These are phyloP conservation scores for Drosophila nigromelanica DNA, from an alignment of 1,140 invertebrate genomes.

Conservation along the genomic window DNA sequence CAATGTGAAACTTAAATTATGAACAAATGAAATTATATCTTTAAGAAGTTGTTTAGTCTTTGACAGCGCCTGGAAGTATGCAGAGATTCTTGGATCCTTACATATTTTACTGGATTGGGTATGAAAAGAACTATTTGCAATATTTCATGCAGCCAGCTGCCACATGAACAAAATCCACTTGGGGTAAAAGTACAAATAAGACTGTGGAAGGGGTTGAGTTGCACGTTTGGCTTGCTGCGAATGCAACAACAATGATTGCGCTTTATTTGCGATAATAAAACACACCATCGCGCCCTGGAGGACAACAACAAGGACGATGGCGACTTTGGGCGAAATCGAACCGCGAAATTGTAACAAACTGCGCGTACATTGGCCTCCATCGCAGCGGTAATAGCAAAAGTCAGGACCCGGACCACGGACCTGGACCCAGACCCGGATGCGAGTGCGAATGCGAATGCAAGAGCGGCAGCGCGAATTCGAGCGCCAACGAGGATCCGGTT, in stretches of 20 bases:
- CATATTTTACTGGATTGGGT: slow-evolving; percentile 74
- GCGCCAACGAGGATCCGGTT: slow-evolving; percentile 25
- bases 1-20: slow-evolving; percentile 5
- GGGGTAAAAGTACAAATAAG: slow-evolving; percentile 43
- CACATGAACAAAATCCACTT: slow-evolving; percentile 72
- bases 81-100: slow-evolving; percentile 40
- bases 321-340: slow-evolving; percentile 66
- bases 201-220: slow-evolving; percentile 11
- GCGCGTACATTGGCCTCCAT: slow-evolving; percentile 73
- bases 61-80: slow-evolving; percentile 9
- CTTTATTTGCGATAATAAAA: slow-evolving; percentile 84
- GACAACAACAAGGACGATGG: slow-evolving; percentile 42
- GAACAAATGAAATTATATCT: too few relatives aligned
- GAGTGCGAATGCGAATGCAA: background rate
- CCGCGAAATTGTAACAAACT: slow-evolving; percentile 82
- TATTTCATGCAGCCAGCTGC: slow-evolving; percentile 72
- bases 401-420: slow-evolving; percentile 49
- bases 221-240: slow-evolving; percentile 46
- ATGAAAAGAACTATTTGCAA: slow-evolving; percentile 82
- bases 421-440: slow-evolving; percentile 23
- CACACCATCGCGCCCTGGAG: slow-evolving; percentile 71
- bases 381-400: slow-evolving; percentile 64
- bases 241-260: slow-evolving; percentile 82
- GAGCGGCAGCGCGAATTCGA: slow-evolving; percentile 18
- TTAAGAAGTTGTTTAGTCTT: slow-evolving; percentile 13